phyloP scores from a whole-genome alignment of 2,113 vertebrate species.

The Peromyscus polionotus region DNA sequence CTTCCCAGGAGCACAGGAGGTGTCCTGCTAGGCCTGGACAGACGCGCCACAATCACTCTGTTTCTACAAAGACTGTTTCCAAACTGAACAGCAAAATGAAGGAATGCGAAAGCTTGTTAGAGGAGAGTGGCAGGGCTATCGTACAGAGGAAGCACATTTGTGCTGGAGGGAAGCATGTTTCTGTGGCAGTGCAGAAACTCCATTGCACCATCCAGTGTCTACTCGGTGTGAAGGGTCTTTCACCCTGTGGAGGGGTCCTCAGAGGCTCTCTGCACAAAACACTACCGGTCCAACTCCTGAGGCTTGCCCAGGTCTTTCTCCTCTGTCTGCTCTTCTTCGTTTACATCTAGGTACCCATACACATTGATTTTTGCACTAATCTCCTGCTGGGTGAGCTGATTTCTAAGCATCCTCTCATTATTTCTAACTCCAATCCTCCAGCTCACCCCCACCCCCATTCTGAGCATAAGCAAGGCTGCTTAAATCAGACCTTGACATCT shows the following conservation, averaged over 20 bases:
- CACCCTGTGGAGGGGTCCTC: neutral
- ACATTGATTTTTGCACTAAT: neutral
- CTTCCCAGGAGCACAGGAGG: neutral
- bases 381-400: constrained; percentile 1
- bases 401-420: constrained; percentile 7
- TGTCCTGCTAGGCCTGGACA: neutral
- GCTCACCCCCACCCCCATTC: neutral
- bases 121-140: neutral
- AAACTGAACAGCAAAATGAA: neutral
- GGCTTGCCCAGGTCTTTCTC: neutral
- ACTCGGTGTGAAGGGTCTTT: neutral
- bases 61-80: neutral
- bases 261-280: neutral
- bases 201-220: neutral
- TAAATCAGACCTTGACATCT: constrained; percentile 13
- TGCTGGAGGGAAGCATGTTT: neutral
- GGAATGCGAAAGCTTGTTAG: neutral
- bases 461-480: neutral
- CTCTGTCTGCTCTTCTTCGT: neutral
- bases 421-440: neutral
- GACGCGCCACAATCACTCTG: neutral
- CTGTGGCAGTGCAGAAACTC: neutral
- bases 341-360: neutral
- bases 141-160: neutral
- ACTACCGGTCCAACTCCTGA: neutral